A percentile compares a stretch with the other conserved stretches of the same genome.
Evolutionary conservation across 2,797 vertebrate species (phyloP).

Genomic region (Aratinga solstitialis): DNA sequence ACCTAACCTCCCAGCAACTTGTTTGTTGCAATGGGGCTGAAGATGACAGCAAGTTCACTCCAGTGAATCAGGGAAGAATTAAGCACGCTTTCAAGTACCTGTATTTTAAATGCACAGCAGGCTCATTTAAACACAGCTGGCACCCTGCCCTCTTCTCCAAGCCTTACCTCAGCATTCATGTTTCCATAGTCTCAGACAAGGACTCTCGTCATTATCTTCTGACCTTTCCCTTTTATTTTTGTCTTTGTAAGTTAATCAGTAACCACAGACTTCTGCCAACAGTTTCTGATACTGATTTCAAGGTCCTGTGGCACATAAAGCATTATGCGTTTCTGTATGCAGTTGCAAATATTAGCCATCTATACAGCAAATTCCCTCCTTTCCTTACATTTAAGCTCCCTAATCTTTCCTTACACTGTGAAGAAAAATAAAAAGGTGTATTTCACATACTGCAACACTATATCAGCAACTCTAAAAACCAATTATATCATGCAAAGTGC

Average conservation of each 20-base stretch:
- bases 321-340: not conserved
- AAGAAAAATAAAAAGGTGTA: not conserved
- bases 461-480: not conserved
- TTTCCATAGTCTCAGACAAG: not conserved
- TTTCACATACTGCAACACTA: not conserved
- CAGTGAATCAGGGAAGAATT: not conserved
- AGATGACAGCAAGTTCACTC: not conserved
- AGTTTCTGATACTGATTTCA: not conserved
- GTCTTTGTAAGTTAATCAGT: not conserved
- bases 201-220: not conserved
- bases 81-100: not conserved
- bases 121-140: not conserved
- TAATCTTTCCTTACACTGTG: accelerated
- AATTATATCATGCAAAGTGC: not conserved
- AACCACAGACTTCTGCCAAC: not conserved
- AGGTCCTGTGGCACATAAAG: not conserved
- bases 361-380: not conserved
- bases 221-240: not conserved
- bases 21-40: not conserved
- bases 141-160: not conserved
- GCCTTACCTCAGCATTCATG: not conserved
- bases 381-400: not conserved
- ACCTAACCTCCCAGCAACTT: accelerated
- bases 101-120: not conserved
- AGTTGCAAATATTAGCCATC: not conserved